These are phyloP conservation scores for Lasioglossum albipes DNA, from an alignment of 1,140 invertebrate species.

Conservation along the genomic window DNA sequence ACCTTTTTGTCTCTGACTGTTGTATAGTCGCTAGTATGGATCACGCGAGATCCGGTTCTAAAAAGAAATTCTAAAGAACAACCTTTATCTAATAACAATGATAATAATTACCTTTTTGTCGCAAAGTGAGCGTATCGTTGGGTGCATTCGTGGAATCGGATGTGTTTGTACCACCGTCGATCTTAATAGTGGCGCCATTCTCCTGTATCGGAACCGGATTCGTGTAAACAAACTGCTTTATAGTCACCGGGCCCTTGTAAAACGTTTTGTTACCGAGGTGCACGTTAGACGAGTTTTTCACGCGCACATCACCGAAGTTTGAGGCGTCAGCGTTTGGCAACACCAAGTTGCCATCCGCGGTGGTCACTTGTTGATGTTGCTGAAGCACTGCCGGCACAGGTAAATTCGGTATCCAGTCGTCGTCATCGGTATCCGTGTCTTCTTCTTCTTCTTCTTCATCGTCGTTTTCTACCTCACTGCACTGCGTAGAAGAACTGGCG, in stretches of 20 bases:
- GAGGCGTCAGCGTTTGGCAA: constrained; percentile 62
- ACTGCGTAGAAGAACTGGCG: constrained; percentile 52
- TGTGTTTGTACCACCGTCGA: constrained; percentile 9
- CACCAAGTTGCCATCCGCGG: constrained; percentile 51
- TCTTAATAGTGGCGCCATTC: background rate
- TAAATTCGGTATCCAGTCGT: constrained; percentile 58
- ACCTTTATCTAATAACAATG: too few relatives aligned
- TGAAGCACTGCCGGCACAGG: constrained; percentile 41
- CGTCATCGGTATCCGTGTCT: constrained; percentile 55
- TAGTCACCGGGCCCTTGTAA: constrained; percentile 84
- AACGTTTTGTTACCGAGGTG: constrained; percentile 84
- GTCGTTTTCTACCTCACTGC: constrained; percentile 59
- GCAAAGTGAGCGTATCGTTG: constrained; percentile 33
- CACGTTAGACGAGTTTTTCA: constrained; percentile 83
- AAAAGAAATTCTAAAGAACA: too few relatives aligned
- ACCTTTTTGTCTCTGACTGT: too few relatives aligned
- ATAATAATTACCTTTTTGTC: constrained; percentile 45
- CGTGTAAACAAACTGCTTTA: constrained; percentile 83
- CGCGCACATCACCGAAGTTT: constrained; percentile 80
- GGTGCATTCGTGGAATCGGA: constrained; percentile 13
- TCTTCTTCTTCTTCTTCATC: constrained; percentile 59
- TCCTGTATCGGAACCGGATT: constrained; percentile 53
- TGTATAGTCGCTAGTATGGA: too few relatives aligned
- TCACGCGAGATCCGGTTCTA: too few relatives aligned
- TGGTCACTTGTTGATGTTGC: constrained; percentile 53